phyloP scores from a whole-genome alignment of 2,888 invertebrate genomes.

The Drosophila trichaetosa region DNA sequence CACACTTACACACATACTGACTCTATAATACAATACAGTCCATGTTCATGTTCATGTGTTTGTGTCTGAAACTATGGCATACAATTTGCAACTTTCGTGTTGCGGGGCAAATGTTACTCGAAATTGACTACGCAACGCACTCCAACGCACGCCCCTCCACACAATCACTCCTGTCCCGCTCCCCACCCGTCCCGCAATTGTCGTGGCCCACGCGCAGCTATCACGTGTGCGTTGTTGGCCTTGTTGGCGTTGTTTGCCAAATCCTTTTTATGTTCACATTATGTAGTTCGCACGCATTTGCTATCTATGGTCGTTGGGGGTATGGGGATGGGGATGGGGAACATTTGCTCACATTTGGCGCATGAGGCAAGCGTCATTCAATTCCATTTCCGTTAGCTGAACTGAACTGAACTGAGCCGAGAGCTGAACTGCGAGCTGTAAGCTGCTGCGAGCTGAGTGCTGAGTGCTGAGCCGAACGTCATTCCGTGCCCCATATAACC shows the following conservation, averaged over 20 bases:
- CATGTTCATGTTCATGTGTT: not conserved
- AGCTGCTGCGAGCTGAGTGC: not conserved
- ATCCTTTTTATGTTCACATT: constrained; percentile 84
- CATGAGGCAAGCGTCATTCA: constrained; percentile 69
- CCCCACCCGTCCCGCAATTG: not conserved
- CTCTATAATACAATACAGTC: constrained; percentile 15
- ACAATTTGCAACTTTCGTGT: constrained; percentile 76
- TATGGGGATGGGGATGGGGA: not conserved
- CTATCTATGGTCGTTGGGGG: constrained; percentile 36
- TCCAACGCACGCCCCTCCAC: not conserved
- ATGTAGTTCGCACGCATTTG: constrained; percentile 76
- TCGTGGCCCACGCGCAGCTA: constrained; percentile 1
- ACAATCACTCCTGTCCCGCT: not conserved
- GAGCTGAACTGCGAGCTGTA: not conserved
- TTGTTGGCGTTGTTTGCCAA: constrained; percentile 58
- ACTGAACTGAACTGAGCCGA: constrained; percentile 13
- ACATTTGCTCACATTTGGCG: constrained; percentile 54
- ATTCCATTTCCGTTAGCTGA: constrained; percentile 72
- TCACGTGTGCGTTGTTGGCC: constrained; percentile 29
- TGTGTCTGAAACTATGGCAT: constrained; percentile 57
- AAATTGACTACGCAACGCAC: constrained; percentile 52
- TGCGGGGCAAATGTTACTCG: constrained; percentile 39
- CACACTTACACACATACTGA: not conserved
- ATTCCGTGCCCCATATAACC: constrained; percentile 79
- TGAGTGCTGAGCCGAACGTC: constrained; percentile 36